phyloP scores from a whole-genome alignment of 1,140 invertebrate species.

The Drosophila sp. region DNA sequence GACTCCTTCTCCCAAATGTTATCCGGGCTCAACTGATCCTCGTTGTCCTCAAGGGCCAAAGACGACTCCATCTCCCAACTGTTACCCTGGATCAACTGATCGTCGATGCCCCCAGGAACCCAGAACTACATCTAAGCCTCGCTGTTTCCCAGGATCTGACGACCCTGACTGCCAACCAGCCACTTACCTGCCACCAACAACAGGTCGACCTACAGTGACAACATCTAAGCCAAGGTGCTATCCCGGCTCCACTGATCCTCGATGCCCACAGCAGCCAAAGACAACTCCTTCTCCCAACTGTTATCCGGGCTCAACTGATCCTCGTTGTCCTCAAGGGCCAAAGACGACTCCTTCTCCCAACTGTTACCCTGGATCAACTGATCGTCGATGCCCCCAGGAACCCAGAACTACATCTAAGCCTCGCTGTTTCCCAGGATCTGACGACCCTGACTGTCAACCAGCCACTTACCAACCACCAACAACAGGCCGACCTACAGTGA shows the following conservation, averaged over 20 bases:
- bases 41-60: background rate
- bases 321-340: conserved; percentile 9
- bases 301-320: conserved; percentile 41
- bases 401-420: conserved; percentile 14
- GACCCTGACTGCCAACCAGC: conserved; percentile 84
- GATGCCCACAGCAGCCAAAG: conserved; percentile 7
- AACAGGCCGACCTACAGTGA: background rate
- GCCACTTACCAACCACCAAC: background rate
- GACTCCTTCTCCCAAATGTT: conserved; percentile 13
- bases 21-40: conserved; percentile 15
- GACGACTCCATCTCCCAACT: conserved; percentile 19
- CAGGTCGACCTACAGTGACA: conserved; percentile 11
- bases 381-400: background rate
- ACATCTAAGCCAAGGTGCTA: conserved; percentile 27
- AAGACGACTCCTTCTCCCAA: background rate
- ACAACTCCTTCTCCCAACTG: conserved; percentile 22
- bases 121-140: conserved; percentile 36
- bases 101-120: conserved; percentile 67
- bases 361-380: conserved; percentile 47
- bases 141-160: conserved; percentile 82
- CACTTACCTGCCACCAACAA: conserved; percentile 49
- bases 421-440: background rate
- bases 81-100: conserved; percentile 83
- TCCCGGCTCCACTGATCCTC: conserved; percentile 22
- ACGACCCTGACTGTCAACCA: background rate